Conservation (phyloP, 1,140 invertebrate species). For the Drosophila lacteicornis region DNA sequence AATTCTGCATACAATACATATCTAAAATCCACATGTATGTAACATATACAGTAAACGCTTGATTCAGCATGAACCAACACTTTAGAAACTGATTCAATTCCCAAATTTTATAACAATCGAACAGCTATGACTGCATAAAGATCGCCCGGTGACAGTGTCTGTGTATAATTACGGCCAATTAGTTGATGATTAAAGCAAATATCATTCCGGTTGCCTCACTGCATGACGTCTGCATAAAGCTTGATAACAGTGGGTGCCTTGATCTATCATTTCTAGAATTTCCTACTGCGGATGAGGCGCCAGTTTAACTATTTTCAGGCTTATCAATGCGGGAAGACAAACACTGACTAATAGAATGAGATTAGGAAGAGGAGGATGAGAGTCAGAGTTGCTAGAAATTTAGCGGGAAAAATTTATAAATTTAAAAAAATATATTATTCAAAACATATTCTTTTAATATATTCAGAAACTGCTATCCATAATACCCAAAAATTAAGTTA, state of each 20-base stretch:
- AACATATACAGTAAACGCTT: not conserved
- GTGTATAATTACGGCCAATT: conserved; percentile 30
- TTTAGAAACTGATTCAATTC: conserved; percentile 3
- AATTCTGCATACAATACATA: too few species aligned
- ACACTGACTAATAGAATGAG: not conserved
- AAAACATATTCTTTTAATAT: too few species aligned
- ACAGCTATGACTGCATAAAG: conserved; percentile 1
- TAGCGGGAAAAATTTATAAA: not conserved
- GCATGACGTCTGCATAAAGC: conserved; percentile 31
- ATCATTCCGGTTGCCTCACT: conserved; percentile 25
- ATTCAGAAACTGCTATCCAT: too few species aligned
- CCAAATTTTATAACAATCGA: conserved; percentile 8
- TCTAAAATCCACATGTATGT: too few species aligned
- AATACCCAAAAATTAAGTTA: too few species aligned
- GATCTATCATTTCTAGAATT: conserved; percentile 29
- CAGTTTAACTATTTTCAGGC: conserved; percentile 15
- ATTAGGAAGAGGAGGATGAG: not conserved
- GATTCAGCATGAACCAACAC: conserved; percentile 3
- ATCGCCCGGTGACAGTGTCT: conserved; percentile 1
- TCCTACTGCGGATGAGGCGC: conserved; percentile 35
- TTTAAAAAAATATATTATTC: too few species aligned
- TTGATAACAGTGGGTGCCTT: conserved; percentile 10
- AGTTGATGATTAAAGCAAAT: conserved; percentile 34
- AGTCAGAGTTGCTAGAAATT: conserved; percentile 2
- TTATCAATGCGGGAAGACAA: conserved; percentile 34